A percentile compares a stretch with the other conserved stretches of the same genome.
Conservation (phyloP, 1,140 invertebrate genomes). For the Drosophila ohnishii region DNA sequence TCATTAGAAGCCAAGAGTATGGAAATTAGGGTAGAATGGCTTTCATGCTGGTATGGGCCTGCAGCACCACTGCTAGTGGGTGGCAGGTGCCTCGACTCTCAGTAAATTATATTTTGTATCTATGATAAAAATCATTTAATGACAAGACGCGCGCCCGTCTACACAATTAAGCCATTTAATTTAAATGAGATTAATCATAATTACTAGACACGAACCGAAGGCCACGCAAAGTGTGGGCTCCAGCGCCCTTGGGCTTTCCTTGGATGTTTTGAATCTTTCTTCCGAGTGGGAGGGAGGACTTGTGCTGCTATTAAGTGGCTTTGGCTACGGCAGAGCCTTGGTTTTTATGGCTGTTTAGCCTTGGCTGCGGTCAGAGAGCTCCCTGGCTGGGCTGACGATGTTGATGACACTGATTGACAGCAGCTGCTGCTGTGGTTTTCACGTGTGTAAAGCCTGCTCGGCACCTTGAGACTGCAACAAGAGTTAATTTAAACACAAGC, state of each 20-base stretch:
- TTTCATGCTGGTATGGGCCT: background rate
- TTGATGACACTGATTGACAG: slow-evolving; percentile 54
- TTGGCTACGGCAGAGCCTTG: slow-evolving; percentile 12
- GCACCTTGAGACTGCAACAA: slow-evolving; percentile 33
- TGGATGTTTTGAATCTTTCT: background rate
- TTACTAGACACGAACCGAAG: slow-evolving; percentile 65
- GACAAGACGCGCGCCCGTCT: slow-evolving; percentile 64
- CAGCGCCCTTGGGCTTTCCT: background rate
- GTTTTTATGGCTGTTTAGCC: slow-evolving; percentile 37
- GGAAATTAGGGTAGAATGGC: slow-evolving; percentile 12
- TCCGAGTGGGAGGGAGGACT: background rate
- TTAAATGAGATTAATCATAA: slow-evolving; percentile 82
- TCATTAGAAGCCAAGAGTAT: slow-evolving; percentile 36
- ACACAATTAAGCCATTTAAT: slow-evolving; percentile 79
- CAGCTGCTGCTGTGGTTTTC: slow-evolving; percentile 31
- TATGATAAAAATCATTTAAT: slow-evolving; percentile 81
- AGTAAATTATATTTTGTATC: slow-evolving; percentile 68
- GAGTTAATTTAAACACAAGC: slow-evolving; percentile 72
- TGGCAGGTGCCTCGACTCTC: slow-evolving; percentile 31
- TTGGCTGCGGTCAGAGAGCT: slow-evolving; percentile 22
- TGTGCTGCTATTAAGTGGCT: slow-evolving; percentile 21
- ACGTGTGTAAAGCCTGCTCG: slow-evolving; percentile 25
- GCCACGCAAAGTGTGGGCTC: slow-evolving; percentile 9
- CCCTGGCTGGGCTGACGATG: slow-evolving; percentile 1
- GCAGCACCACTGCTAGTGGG: slow-evolving; percentile 7